Conservation (phyloP, 2,888 invertebrate species). For the Harpalus rufipes region DNA sequence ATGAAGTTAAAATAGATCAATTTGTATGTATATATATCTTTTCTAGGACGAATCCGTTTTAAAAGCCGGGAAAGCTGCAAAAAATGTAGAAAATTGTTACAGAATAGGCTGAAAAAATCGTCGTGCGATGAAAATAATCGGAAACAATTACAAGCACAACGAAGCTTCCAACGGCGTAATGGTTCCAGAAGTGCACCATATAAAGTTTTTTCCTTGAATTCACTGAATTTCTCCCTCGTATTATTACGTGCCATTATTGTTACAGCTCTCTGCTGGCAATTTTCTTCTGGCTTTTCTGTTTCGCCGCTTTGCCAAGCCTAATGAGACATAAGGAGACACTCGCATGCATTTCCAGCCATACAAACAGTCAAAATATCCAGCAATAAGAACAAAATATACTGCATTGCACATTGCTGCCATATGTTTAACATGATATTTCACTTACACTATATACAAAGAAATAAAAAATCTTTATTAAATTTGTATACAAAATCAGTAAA, state of each 20-base stretch:
- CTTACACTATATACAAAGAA: background rate
- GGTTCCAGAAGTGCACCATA: constrained; percentile 63
- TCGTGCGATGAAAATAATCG: constrained; percentile 61
- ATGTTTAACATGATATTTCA: background rate
- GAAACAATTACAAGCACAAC: constrained; percentile 65
- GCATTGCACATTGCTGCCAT: background rate
- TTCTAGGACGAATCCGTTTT: constrained; percentile 13
- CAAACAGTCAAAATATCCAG: constrained; percentile 20
- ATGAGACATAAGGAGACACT: constrained; percentile 59
- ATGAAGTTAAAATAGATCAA: constrained; percentile 25
- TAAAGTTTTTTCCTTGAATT: constrained; percentile 63
- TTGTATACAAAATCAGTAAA: background rate
- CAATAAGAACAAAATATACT: background rate
- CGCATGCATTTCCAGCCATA: constrained; percentile 22
- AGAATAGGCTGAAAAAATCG: constrained; percentile 53
- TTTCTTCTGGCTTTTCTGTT: constrained; percentile 61
- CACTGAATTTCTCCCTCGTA: constrained; percentile 55
- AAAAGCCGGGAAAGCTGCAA: constrained; percentile 22
- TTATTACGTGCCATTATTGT: constrained; percentile 64
- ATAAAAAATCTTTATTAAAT: background rate
- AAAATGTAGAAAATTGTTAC: constrained; percentile 45
- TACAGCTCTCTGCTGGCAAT: constrained; percentile 65
- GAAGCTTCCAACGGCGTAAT: constrained; percentile 55
- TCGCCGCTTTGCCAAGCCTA: constrained; percentile 32
- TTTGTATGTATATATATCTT: constrained; percentile 13